Conservation (phyloP, 1,140 invertebrate species). For the Formica exsecta region DNA sequence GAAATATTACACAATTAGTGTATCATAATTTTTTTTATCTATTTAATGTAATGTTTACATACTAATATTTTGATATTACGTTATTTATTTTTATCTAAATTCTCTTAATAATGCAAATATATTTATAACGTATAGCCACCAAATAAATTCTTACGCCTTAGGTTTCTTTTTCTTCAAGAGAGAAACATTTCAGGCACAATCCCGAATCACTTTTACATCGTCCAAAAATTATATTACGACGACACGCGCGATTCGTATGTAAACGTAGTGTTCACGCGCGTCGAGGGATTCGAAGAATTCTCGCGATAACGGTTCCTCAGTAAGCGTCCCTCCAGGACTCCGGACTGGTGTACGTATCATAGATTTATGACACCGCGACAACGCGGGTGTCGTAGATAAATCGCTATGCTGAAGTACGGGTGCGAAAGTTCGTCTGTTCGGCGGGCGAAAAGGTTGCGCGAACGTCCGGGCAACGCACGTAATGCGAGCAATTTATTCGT, state of each 20-base stretch:
- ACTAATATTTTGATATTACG: neutral
- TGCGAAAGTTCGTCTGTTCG: conserved; percentile 68
- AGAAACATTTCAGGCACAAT: neutral
- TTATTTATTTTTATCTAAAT: neutral
- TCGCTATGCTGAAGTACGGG: conserved; percentile 62
- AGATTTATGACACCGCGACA: conserved; percentile 61
- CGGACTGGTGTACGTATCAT: conserved; percentile 65
- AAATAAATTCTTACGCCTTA: neutral
- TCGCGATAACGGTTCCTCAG: neutral
- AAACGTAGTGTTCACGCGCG: neutral
- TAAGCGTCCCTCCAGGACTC: conserved; percentile 23
- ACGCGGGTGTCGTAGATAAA: conserved; percentile 71
- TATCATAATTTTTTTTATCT: no score
- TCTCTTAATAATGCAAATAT: neutral
- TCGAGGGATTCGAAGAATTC: conserved; percentile 27
- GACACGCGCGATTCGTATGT: conserved; percentile 7
- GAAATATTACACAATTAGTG: neutral
- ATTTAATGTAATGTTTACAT: no score
- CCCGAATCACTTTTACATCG: neutral
- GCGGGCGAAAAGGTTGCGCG: conserved; percentile 54
- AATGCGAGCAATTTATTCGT: conserved; percentile 79
- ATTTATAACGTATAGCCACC: neutral
- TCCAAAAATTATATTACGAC: conserved; percentile 9
- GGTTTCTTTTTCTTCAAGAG: neutral
- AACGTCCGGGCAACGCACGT: conserved; percentile 66